Evolutionary conservation across 2,797 vertebrate species (phyloP), one percentile per base, ranked within the genome.

Genomic region (Momotus momota): DNA sequence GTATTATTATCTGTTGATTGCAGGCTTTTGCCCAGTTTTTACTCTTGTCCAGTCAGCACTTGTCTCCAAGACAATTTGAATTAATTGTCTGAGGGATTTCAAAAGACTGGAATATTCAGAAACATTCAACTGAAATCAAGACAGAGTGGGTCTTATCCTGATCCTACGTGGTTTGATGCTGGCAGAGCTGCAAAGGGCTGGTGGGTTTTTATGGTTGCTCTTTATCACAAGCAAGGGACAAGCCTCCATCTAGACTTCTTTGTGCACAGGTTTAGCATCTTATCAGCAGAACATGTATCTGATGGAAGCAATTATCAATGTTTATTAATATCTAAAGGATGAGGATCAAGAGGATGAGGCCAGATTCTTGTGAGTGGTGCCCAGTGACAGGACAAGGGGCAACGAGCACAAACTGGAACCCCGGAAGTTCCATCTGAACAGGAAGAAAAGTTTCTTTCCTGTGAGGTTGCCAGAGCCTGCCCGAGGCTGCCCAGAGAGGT

Each of bases 41-140:
- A 49, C 57, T 87, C 88, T 62, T 90, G 74, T 57, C 71, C 92
- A 66, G 74, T 70, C 80, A 96, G 74, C 62, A 54, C 52, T 78
- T 2, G 0, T 45, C 65, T 69, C 72, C 65, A 45, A 60, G 64
- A 69, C 67, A 82, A 57, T 69, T 12, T 40, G 89, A 83, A 95
- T 85, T 79, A 81, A 75, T 77, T 79, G 80, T 29, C 29, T 57
- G 81, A 77, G 81, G n/a, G 57, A 35, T 81, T 92, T 86, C 64
- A 49, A 46, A 70, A 52, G 64, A 49, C 62, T 48, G 52, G 57
- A 78, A 62, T 74, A 74, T 22, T 85, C 83, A 66, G 48, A 48
- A 73, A 61, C 67, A 21, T 40, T 69, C 38, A 40, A 27, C 35
- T 7, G 41, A 66, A 71, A 75, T n/a, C 27, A 35, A 81, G 62